Base-by-base conservation (phyloP, 2,113 vertebrate genomes). In the Phalacrocorax carbo region DNA sequence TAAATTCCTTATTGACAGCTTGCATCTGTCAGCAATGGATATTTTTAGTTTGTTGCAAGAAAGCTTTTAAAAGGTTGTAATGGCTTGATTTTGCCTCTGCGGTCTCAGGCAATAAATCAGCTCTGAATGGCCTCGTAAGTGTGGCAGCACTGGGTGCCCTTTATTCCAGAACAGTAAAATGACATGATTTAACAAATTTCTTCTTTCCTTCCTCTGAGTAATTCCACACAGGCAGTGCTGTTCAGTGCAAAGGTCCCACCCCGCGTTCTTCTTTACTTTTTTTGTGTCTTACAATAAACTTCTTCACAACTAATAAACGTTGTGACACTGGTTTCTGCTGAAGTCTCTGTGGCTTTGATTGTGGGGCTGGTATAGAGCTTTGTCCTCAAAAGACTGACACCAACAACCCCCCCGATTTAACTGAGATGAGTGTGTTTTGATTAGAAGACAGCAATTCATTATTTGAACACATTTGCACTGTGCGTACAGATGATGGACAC, bases 1-100 rank as follows among this genome's bases (percentile, higher is more conserved):
- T 97, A 93, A 96, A 97, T 97, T 97, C 98, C 97, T 94, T 98
- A 98, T 98, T 96, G 98, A 99, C 98, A 97, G 98, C 98, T 98
- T 97, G 97, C 98, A 98, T 98, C 98, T 98, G 97, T 96, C 98
- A 88, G 97, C 97, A 93, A 97, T 97, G 98, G 98, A 98, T 98
- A 98, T 98, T 98, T 98, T 98, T 98, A 97, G 97, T 98, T 97
- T 93, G 94, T 94, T 97, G 98, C 87, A 78, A 96, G 97, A 97
- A 98, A 97, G 98, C 97, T 98, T 98, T 98, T 98, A 98, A 98
- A 94, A 97, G 91, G 98, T 96, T 97, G 88, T 96, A 97, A 98
- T 96, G 96, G 95, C 81, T 96, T 94, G 91, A 94, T 93, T 90
- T 89, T 85, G 94, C 7, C 82, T 90, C 91, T 91, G 86, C 2